These are phyloP conservation scores for Lysiphlebus fabarum DNA, from an alignment of 1,140 invertebrate species.

Conservation along the genomic window DNA sequence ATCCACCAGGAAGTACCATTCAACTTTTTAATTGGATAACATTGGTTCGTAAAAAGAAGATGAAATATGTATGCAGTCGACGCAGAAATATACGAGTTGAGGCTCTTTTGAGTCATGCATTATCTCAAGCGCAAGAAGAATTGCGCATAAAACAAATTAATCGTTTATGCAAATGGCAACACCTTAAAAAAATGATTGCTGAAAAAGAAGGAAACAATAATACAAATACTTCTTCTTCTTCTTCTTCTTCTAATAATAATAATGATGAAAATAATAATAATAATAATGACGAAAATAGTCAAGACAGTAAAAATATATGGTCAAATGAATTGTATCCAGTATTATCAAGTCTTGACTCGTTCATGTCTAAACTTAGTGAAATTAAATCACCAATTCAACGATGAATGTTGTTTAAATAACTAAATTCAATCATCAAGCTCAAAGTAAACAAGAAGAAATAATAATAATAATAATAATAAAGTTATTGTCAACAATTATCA, in stretches of 20 bases:
- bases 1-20: conserved; percentile 39
- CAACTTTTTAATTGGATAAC: conserved; percentile 51
- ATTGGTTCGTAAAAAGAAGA: conserved; percentile 51
- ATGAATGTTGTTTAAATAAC: conserved; percentile 27
- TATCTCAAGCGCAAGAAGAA: conserved; percentile 47
- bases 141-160: conserved; percentile 48
- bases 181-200: conserved; percentile 39
- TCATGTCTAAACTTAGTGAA: conserved; percentile 40
- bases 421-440: too few relatives aligned
- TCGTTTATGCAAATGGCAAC: conserved; percentile 46
- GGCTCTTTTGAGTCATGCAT: conserved; percentile 47
- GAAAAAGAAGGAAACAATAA: conserved; percentile 13
- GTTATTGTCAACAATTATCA: too few relatives aligned
- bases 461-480: too few relatives aligned
- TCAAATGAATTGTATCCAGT: conserved; percentile 34
- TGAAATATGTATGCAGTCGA: conserved; percentile 39
- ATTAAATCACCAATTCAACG: conserved; percentile 39
- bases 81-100: conserved; percentile 51
- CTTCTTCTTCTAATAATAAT: too few relatives aligned
- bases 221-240: too few relatives aligned
- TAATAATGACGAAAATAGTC: conserved; percentile 17
- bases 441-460: too few relatives aligned
- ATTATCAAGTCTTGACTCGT: conserved; percentile 40
- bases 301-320: conserved; percentile 25
- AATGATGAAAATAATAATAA: conserved; percentile 3